Conservation (phyloP, 1,140 invertebrate species). For the Pseudomyrmex dendroicus region DNA sequence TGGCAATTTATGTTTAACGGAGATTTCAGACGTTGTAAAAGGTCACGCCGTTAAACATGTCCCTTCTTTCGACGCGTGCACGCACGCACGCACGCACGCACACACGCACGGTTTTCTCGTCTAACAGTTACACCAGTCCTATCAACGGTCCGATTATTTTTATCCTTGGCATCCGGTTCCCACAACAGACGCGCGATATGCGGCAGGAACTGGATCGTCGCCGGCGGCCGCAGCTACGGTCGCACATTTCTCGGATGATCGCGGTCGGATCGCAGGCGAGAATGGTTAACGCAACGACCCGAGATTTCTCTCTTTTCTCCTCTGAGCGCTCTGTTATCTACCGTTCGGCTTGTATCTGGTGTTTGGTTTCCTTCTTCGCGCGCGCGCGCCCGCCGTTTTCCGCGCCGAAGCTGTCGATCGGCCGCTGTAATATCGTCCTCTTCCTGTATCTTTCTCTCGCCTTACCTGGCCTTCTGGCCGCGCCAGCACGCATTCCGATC, state of each 20-base stretch:
- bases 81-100: neutral
- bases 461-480: neutral
- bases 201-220: slow-evolving; percentile 62
- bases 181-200: slow-evolving; percentile 43
- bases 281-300: slow-evolving; percentile 76
- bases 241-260: slow-evolving; percentile 76
- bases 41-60: neutral
- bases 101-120: neutral
- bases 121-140: slow-evolving; percentile 26
- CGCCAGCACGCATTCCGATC: slow-evolving; percentile 76
- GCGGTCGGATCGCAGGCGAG: slow-evolving; percentile 66
- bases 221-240: slow-evolving; percentile 45
- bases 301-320: slow-evolving; percentile 61
- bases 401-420: slow-evolving; percentile 35
- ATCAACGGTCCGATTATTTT: slow-evolving; percentile 53
- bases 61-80: neutral
- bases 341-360: slow-evolving; percentile 60
- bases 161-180: slow-evolving; percentile 42
- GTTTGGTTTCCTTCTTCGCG: slow-evolving; percentile 70
- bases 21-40: slow-evolving; percentile 17
- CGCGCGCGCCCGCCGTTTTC: slow-evolving; percentile 15
- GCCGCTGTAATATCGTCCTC: slow-evolving; percentile 31
- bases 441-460: slow-evolving; percentile 48
- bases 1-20: slow-evolving; percentile 16
- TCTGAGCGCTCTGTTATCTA: slow-evolving; percentile 68